Evolutionary conservation across 2,113 vertebrate species (phyloP), one percentile per base, ranked within the genome.

Genomic region (Pelobates fuscus): DNA sequence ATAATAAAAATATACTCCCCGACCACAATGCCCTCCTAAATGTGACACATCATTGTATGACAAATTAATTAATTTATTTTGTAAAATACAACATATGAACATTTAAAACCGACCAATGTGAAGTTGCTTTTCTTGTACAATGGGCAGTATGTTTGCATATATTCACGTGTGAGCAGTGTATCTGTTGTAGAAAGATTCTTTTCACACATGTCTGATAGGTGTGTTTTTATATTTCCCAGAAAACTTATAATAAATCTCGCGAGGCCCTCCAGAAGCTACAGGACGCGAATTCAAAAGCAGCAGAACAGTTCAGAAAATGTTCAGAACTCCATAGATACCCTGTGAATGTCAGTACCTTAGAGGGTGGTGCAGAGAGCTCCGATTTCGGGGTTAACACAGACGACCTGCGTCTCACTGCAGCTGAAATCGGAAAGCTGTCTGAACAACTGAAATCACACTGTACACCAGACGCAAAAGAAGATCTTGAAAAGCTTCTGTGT

Each of bases 351-450:
- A 71, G 81, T 21, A 63, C 78, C 41, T 80, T 79, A 2, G 67
- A 78, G 52, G 66, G 15, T 23, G 37, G 37, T 24, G 91, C 90
- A 29, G 52, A 73, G 25, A 82, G 84, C 2, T 18, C 64, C 25
- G 68, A 86, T 12, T 2, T 32, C 71, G 86, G 82, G 2, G 63
- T 61, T 73, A 67, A 20, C 2, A 83, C 89, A 67, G 81, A 90
- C 24, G 88, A 91, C n/a, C 86, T 97, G 75, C 86, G 90, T 49
- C 82, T 82, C 18, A 66, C 86, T 2, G 46, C 91, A 26, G 80
- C 82, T 30, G 63, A 87, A 54, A 77, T 97, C 25, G 88, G 90
- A 80, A 82, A 77, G 6, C 80, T 91, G 59, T 71, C 37, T 0
- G 74, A 82, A 8, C 80, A 85, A 12, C 27, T 95, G 77, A 79